Percentiles rank a stretch among this genome's conserved stretches.
phyloP scores from a whole-genome alignment of 30 jellyfish, hydroid and myxozoan species.

The Clytia hemisphaerica region DNA sequence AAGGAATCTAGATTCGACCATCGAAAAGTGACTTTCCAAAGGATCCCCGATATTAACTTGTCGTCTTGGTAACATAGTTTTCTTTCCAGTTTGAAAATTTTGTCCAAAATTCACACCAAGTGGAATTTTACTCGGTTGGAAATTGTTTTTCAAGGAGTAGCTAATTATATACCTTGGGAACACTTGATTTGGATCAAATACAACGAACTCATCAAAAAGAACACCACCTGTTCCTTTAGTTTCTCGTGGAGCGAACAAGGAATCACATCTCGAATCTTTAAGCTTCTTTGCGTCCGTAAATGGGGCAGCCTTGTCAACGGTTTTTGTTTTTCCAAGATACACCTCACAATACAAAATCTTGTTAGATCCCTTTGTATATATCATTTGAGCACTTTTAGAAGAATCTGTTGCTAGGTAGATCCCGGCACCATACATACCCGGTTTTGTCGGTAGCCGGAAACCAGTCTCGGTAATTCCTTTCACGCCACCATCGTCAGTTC shows the following conservation, averaged over 20 bases:
- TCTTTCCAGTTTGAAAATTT: constrained; percentile 4
- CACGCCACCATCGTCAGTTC: constrained; percentile 47
- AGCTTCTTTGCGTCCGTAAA: constrained; percentile 16
- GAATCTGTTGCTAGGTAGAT: constrained; percentile 72
- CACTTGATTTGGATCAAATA: constrained; percentile 50
- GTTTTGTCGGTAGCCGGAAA: constrained; percentile 40
- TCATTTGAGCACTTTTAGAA: constrained; percentile 63
- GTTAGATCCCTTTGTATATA: constrained; percentile 53
- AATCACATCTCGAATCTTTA: constrained; percentile 27
- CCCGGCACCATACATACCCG: constrained; percentile 67
- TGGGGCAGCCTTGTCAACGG: constrained; percentile 22
- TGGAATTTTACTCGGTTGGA: constrained; percentile 14
- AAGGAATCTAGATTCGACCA: constrained; percentile 45
- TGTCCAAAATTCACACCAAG: neutral
- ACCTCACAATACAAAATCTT: constrained; percentile 58
- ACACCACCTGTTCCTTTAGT: constrained; percentile 53
- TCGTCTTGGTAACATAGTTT: neutral
- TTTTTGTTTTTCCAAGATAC: constrained; percentile 33
- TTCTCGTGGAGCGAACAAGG: constrained; percentile 50
- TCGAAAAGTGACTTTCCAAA: constrained; percentile 30
- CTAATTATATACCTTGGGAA: constrained; percentile 43
- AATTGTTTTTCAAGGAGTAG: constrained; percentile 20
- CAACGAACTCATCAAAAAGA: constrained; percentile 53
- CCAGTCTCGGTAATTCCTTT: constrained; percentile 45
- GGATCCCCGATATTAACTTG: constrained; percentile 31